Evolutionary conservation across 2,888 invertebrate genomes (phyloP).

Genomic region (Agrochola litura): DNA sequence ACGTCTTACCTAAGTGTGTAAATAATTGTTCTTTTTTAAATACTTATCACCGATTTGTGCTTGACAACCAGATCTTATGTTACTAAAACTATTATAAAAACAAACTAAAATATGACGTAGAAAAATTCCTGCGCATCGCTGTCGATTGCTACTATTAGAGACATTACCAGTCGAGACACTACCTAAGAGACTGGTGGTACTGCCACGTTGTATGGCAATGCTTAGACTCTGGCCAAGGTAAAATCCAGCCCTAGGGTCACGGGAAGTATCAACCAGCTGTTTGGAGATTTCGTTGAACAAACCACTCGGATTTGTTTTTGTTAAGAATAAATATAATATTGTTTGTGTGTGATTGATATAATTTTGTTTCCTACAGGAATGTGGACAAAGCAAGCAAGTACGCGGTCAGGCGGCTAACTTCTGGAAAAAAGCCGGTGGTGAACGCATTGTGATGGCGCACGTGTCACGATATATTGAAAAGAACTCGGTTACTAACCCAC

Average conservation of each 20-base stretch:
- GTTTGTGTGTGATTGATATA: neutral
- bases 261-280: no score
- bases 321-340: neutral
- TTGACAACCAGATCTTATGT: neutral
- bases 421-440: slow-evolving; percentile 80
- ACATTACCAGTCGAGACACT: no score
- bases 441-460: slow-evolving; percentile 75
- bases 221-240: no score
- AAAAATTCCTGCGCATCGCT: no score
- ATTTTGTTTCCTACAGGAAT: slow-evolving; percentile 74
- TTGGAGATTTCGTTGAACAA: no score
- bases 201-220: no score
- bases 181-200: no score
- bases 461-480: slow-evolving; percentile 75
- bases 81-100: no score
- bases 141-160: no score
- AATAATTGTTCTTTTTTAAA: neutral
- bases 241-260: no score
- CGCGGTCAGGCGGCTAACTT: slow-evolving; percentile 72
- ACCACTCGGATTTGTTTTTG: no score
- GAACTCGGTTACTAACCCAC: slow-evolving; percentile 77
- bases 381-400: slow-evolving; percentile 76
- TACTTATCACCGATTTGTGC: neutral
- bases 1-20: neutral
- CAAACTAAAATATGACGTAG: no score